Base-by-base conservation (phyloP, 2,113 vertebrate genomes). In the Sclerurus mexicanus region DNA sequence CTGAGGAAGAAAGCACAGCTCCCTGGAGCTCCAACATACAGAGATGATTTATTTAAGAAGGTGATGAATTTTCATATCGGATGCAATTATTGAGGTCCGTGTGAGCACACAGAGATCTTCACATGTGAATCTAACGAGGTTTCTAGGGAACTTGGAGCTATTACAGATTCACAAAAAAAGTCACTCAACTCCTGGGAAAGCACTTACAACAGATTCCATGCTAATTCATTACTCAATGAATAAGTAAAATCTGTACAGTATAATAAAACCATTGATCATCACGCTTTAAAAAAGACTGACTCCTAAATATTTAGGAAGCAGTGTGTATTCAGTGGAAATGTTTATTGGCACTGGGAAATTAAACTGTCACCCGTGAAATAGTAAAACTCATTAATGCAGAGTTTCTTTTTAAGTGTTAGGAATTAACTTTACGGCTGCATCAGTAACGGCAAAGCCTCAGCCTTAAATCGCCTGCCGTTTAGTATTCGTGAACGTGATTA, bases 361-460 rank as follows among this genome's bases (percentile, higher is more conserved):
- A 97, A 97, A 97, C 86, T 97, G 95, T 95, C 96, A 96, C 78
- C 95, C 82, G 39, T 95, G 91, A 98, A 98, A 98, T 93, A 97
- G 64, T 96, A 97, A 96, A 97, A 89, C 93, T 98, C 89, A 97
- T 97, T 97, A 98, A 90, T 33, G 74, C 68, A 5, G 97, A 97
- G 77, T 96, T 97, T 95, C 89, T 93, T 92, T 97, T 96, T 94
- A 97, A 98, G 96, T 95, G 81, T 87, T 97, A 35, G 90, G 73
- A 97, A 96, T 92, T 97, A 95, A 89, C 86, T 97, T 97, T 96
- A 96, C 18, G 91, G 80, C 79, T 52, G 77, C 86, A 96, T 87
- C 76, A 49, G 68, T 87, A 96, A 96, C 25, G 52, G 96, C 79
- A 95, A 47, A 95, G 31, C 40, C 69, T 79, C 78, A 85, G 72